Conservation (phyloP, 1,140 invertebrate species). For the Bombus huntii region DNA sequence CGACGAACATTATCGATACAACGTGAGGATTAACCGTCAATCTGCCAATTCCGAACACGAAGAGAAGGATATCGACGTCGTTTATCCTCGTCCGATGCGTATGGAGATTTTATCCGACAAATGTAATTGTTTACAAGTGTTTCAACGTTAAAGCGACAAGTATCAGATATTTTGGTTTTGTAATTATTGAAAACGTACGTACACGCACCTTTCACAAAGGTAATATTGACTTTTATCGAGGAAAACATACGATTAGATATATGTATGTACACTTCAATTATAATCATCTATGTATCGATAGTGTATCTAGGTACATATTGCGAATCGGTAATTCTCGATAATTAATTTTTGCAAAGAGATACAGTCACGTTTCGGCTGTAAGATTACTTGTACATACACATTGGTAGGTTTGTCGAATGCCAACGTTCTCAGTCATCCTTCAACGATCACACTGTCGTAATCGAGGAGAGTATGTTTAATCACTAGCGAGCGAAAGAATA, state of each 20-base stretch:
- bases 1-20: not conserved
- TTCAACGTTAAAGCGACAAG: not conserved
- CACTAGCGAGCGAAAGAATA: slow-evolving; percentile 20
- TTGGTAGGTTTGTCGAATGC: no score
- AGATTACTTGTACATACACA: no score
- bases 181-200: no score
- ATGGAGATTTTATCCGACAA: not conserved
- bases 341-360: no score
- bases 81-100: not conserved
- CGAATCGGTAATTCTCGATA: no score
- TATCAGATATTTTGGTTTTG: not conserved
- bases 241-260: no score
- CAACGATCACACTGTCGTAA: not conserved
- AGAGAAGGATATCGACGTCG: not conserved
- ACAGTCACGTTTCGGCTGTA: no score
- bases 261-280: no score
- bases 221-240: no score
- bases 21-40: not conserved
- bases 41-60: not conserved
- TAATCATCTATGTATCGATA: no score
- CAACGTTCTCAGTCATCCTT: not conserved
- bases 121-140: not conserved
- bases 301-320: no score
- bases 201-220: no score
- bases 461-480: not conserved